These are phyloP conservation scores for Belonocnema kinseyi DNA, from an alignment of 1,140 invertebrate genomes.

Conservation along the genomic window DNA sequence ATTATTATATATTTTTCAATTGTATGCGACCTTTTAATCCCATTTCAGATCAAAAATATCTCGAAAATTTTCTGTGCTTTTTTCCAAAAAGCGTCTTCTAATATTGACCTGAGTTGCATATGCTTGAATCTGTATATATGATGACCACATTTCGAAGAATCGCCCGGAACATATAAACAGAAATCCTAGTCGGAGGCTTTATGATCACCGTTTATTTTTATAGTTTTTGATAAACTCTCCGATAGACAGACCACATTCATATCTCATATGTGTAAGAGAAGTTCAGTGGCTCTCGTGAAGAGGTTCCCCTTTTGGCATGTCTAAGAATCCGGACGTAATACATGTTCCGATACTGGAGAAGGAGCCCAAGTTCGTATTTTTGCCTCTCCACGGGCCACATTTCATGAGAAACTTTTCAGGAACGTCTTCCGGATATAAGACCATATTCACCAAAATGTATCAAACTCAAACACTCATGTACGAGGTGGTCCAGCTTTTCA, in stretches of 20 bases:
- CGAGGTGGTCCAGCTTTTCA: constrained; percentile 39
- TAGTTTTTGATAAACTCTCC: constrained; percentile 48
- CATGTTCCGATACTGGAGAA: not conserved
- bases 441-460: constrained; percentile 34
- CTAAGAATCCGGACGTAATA: not conserved
- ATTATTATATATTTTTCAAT: too few species aligned
- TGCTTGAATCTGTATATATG: constrained; percentile 28
- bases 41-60: too few species aligned
- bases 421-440: constrained; percentile 12
- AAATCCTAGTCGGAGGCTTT: constrained; percentile 45
- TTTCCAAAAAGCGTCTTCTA: not conserved
- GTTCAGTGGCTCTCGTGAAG: constrained; percentile 12
- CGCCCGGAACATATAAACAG: constrained; percentile 46
- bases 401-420: constrained; percentile 32
- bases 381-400: not conserved
- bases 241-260: constrained; percentile 2
- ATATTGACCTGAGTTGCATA: constrained; percentile 18
- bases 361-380: not conserved
- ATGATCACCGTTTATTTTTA: constrained; percentile 51
- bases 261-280: constrained; percentile 38
- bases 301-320: not conserved
- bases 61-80: not conserved
- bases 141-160: constrained; percentile 31
- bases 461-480: constrained; percentile 44
- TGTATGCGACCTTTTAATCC: too few species aligned